Evolutionary conservation across 2,888 invertebrate genomes (phyloP).

Genomic region (Meliscaeva auricollis): DNA sequence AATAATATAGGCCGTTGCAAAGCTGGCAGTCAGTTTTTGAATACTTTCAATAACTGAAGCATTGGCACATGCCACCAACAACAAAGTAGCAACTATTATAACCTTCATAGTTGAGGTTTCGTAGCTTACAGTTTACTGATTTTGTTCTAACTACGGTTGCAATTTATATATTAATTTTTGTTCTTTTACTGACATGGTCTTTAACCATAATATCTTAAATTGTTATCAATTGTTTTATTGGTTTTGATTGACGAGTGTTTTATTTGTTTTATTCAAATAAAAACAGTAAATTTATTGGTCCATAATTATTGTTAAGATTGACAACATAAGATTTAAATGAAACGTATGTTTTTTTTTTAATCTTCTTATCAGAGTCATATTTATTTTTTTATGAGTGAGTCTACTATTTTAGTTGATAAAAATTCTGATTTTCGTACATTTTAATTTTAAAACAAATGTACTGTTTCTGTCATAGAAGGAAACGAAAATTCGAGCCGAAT

Average conservation of each 20-base stretch:
- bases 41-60: slow-evolving; percentile 77
- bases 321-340: slow-evolving; percentile 10
- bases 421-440: too few species aligned
- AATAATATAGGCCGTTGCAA: slow-evolving; percentile 80
- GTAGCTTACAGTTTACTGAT: slow-evolving; percentile 23
- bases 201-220: slow-evolving; percentile 5
- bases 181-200: neutral
- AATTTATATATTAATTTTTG: slow-evolving; percentile 42
- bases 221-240: slow-evolving; percentile 11
- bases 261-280: neutral
- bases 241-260: neutral
- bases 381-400: too few species aligned
- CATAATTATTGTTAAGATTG: slow-evolving; percentile 2
- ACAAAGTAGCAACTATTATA: slow-evolving; percentile 77
- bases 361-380: too few species aligned
- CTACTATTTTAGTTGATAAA: too few species aligned
- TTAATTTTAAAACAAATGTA: too few species aligned
- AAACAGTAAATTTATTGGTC: neutral
- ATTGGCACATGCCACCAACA: slow-evolving; percentile 78
- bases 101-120: slow-evolving; percentile 79
- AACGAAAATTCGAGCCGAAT: too few species aligned
- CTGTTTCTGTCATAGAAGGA: too few species aligned
- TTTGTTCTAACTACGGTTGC: neutral
- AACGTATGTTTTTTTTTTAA: too few species aligned
- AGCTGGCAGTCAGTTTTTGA: slow-evolving; percentile 78